Evolutionary conservation across 2,113 vertebrate genomes (phyloP).

Genomic region (Rhizomys pruinosus): DNA sequence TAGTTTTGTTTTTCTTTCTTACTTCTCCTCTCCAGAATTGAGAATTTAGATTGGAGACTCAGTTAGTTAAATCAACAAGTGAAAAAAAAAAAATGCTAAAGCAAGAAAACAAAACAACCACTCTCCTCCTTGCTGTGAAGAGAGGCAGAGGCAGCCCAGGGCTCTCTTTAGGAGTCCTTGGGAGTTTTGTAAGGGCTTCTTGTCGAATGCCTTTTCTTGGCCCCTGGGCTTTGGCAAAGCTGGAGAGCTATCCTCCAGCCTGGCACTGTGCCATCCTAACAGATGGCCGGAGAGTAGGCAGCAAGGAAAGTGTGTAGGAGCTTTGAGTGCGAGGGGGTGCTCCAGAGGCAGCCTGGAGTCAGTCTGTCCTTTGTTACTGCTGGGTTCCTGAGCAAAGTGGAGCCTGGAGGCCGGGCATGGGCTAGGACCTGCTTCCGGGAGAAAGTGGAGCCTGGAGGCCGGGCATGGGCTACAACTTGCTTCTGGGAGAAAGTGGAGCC

Average conservation of each 20-base stretch:
- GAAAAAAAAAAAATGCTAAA: constrained; percentile 48
- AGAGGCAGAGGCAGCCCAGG: not conserved
- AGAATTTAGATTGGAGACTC: constrained; percentile 55
- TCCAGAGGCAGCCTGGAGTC: constrained; percentile 66
- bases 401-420: not conserved
- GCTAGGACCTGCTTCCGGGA: not conserved
- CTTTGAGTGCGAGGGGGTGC: constrained; percentile 83
- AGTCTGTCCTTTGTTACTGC: constrained; percentile 76
- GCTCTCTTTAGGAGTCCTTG: constrained; percentile 7
- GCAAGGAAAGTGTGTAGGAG: constrained; percentile 84
- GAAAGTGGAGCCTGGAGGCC: not conserved
- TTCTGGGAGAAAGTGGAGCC: constrained; percentile 12
- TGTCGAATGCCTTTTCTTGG: constrained; percentile 79
- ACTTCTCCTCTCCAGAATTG: constrained; percentile 67
- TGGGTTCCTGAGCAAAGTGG: constrained; percentile 3
- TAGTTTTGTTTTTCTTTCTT: not conserved
- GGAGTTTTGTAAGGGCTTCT: constrained; percentile 70
- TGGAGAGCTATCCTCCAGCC: constrained; percentile 78
- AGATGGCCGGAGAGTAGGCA: constrained; percentile 86
- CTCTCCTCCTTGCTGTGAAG: not conserved
- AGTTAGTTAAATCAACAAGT: constrained; percentile 71
- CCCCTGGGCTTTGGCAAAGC: constrained; percentile 79
- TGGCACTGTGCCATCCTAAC: constrained; percentile 85
- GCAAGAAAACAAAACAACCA: not conserved
- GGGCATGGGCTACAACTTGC: not conserved